phyloP scores from a whole-genome alignment of 2,888 invertebrate genomes.

The Dendrolimus pini region DNA sequence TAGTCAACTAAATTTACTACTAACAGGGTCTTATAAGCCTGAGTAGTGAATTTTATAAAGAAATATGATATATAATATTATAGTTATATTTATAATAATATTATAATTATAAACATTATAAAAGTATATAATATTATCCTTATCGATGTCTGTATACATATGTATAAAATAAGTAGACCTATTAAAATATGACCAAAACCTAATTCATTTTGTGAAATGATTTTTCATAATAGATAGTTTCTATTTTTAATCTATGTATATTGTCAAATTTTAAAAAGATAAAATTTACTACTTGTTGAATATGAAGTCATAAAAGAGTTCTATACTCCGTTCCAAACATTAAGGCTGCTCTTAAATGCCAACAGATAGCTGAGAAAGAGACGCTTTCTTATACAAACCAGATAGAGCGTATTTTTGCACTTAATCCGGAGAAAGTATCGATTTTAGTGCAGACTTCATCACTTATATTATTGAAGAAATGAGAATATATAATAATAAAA shows the following conservation, averaged over 20 bases:
- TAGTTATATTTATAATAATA: not conserved
- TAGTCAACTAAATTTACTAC: not conserved
- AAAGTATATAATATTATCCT: not conserved
- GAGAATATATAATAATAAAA: not conserved
- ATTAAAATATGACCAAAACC: slow-evolving; percentile 7
- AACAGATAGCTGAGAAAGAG: no score
- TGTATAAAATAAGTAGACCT: slow-evolving; percentile 3
- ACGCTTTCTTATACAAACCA: no score
- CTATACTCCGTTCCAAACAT: no score
- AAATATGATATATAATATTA: slow-evolving; percentile 1
- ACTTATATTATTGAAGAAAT: no score
- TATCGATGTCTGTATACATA: not conserved
- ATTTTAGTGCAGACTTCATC: no score
- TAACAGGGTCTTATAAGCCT: slow-evolving; percentile 1
- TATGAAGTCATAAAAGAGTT: no score
- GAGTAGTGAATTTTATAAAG: slow-evolving; percentile 11
- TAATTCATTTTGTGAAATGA: slow-evolving; percentile 16
- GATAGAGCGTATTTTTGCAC: no score
- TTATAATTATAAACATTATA: not conserved
- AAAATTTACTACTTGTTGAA: no score
- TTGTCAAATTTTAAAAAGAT: not conserved
- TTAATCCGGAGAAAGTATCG: no score
- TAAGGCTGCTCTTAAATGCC: no score
- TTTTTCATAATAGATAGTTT: not conserved
- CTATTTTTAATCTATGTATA: not conserved